Base-by-base conservation (phyloP, 2,113 vertebrate species). In the Nesoenas mayeri region DNA sequence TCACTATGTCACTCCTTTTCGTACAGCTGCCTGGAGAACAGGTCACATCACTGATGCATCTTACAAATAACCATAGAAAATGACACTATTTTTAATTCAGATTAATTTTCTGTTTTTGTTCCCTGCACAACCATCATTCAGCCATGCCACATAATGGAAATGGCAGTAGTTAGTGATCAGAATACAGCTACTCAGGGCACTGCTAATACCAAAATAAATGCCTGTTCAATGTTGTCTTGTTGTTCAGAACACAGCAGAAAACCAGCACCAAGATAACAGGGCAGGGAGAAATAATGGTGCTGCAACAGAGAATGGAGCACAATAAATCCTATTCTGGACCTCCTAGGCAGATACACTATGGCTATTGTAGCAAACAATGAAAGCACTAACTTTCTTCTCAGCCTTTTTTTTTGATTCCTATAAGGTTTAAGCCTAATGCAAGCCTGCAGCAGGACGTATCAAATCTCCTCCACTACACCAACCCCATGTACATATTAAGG, bases 61-160 rank as follows among this genome's bases (percentile, higher is more conserved):
- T 96, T 56, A 85, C 71, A 88, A 85, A 74, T 64, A 90, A 67
- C 60, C 34, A 32, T 16, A 54, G 36, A 54, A 80, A 80, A 91
- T 74, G 4, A 71, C 12, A 34, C 65, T 86, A 67, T 74, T 93
- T 97, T 91, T 71, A 95, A 91, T 86, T 34, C 47, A 80, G 72
- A 94, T 78, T 50, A 86, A 73, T 91, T 86, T 91, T 78, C 94
- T 92, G 64, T 60, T 93, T 61, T 78, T 86, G 21, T 84, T 92
- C 26, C 1, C 4, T 6, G 29, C 32, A 53, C 42, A 66, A 32
- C 42, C 22, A n/a, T 88, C 71, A 54, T 50, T 85, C 10, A 19
- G 47, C 36, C 4, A 1, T 62, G 65, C 69, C 5, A 12, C 56
- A 47, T 42, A 78, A 80, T 5, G 26, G 26, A 72, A 92, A 86